Evolutionary conservation across 2,113 vertebrate genomes (phyloP).

Genomic region (Hippocampus barbouri): DNA sequence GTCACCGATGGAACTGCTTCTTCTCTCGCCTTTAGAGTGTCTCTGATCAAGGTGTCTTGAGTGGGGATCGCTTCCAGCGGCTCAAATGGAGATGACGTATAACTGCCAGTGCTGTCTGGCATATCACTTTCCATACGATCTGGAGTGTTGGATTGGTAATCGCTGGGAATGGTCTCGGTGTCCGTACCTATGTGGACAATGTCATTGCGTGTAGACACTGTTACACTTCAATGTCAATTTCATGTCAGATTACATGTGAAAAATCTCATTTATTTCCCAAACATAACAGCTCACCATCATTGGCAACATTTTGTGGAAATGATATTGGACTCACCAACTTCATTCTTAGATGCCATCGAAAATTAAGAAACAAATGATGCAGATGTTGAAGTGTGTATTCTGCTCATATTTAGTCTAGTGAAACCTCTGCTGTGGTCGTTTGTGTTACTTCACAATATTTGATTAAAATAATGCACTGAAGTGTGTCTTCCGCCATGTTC

Average conservation of each 20-base stretch:
- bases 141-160: conserved; percentile 4
- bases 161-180: neutral
- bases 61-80: conserved; percentile 2
- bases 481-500: no score
- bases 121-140: conserved; percentile 2
- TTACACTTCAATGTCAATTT: neutral
- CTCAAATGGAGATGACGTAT: conserved; percentile 18
- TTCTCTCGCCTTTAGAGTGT: conserved; percentile 5
- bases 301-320: conserved; percentile 17
- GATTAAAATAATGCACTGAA: no score
- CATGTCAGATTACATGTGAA: neutral
- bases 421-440: no score
- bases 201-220: neutral
- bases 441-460: no score
- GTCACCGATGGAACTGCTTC: conserved; percentile 4
- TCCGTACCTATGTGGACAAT: conserved; percentile 21
- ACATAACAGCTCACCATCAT: conserved; percentile 32
- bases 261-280: neutral
- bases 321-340: conserved; percentile 13
- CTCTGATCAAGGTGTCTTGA: conserved; percentile 5
- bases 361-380: conserved; percentile 4
- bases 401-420: no score
- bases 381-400: no score
- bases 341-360: conserved; percentile 22
- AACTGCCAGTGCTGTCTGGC: conserved; percentile 40